Evolutionary conservation across 2,113 vertebrate genomes (phyloP).

Genomic region (Psittacara wagleri): DNA sequence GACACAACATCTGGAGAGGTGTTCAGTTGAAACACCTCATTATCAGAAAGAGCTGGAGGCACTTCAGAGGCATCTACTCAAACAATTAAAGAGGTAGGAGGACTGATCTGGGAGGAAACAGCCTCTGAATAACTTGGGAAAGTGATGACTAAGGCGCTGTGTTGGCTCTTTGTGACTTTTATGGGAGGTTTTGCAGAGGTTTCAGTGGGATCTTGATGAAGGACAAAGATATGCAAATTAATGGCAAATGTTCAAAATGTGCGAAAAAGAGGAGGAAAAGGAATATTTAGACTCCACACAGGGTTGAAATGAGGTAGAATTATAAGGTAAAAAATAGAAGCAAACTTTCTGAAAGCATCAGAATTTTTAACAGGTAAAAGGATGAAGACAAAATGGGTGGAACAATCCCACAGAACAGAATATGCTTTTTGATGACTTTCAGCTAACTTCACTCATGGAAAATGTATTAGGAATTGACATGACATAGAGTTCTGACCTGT

Average conservation of each 20-base stretch:
- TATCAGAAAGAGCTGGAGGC: not conserved
- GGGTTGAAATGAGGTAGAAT: not conserved
- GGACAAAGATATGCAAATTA: not conserved
- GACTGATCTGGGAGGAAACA: not conserved
- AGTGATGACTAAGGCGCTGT: not conserved
- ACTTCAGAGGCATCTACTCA: not conserved
- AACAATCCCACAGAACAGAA: not conserved
- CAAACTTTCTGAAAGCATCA: not conserved
- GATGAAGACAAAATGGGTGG: not conserved
- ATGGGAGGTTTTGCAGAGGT: not conserved
- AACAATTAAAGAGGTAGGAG: not conserved
- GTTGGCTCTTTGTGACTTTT: not conserved
- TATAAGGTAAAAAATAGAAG: not conserved
- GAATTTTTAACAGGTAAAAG: not conserved
- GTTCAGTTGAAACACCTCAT: not conserved
- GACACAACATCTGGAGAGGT: conserved; percentile 7
- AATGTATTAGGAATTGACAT: not conserved
- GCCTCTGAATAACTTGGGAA: not conserved
- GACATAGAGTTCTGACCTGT: not conserved
- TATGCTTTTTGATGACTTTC: not conserved
- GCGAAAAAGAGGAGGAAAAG: not conserved
- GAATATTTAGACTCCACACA: not conserved
- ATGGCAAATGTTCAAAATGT: not conserved
- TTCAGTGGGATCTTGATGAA: not conserved
- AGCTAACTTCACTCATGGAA: not conserved